phyloP scores from a whole-genome alignment of 2,888 invertebrate species.

The Thalpophila matura region DNA sequence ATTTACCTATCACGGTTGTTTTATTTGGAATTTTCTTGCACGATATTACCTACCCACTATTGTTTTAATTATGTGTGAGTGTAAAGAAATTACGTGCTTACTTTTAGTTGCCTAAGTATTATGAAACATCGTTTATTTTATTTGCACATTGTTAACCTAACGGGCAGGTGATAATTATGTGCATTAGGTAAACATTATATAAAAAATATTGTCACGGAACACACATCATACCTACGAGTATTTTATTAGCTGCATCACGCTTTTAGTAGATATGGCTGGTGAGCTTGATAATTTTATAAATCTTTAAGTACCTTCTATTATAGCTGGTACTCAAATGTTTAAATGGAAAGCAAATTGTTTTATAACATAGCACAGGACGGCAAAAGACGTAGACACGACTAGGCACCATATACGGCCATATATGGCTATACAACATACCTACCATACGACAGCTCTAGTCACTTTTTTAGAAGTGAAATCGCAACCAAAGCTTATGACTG shows the following conservation, averaged over 20 bases:
- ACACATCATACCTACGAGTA: conserved; percentile 1
- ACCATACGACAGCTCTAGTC: not conserved
- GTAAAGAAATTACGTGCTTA: conserved; percentile 8
- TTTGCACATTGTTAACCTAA: conserved; percentile 20
- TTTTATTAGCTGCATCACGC: not conserved
- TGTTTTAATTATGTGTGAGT: not conserved
- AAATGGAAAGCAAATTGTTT: conserved; percentile 8
- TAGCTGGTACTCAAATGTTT: too few species aligned
- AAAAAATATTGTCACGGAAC: conserved; percentile 8
- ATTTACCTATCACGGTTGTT: not conserved
- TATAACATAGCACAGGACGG: not conserved
- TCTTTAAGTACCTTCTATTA: too few species aligned
- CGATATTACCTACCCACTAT: not conserved
- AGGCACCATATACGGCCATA: not conserved
- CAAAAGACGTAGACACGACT: not conserved
- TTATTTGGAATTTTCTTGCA: not conserved
- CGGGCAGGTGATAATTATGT: conserved; percentile 10
- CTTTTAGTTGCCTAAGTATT: conserved; percentile 21
- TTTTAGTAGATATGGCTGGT: not conserved
- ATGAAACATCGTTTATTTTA: conserved; percentile 18
- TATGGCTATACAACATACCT: not conserved
- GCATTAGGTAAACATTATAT: conserved; percentile 17
- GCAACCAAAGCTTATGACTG: conserved; percentile 1
- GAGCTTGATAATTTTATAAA: not conserved
- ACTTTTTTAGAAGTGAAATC: conserved; percentile 32